Evolutionary conservation across 2,888 invertebrate genomes (phyloP).

Genomic region (Abscondita cerata): DNA sequence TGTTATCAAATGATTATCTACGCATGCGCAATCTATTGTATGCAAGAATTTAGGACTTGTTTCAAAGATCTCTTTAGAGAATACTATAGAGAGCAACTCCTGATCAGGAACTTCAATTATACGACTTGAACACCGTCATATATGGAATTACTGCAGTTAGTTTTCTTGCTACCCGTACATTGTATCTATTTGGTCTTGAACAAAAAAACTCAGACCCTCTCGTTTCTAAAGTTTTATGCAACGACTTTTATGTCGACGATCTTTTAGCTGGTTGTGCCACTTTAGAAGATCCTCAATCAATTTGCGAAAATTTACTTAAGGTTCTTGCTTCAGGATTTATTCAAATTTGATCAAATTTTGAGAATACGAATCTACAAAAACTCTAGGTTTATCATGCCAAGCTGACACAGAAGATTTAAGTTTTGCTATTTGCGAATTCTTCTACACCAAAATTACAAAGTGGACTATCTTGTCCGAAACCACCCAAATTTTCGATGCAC

Average conservation of each 20-base stretch:
- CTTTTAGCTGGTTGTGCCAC: constrained; percentile 37
- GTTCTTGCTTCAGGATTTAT: constrained; percentile 17
- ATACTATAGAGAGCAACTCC: constrained; percentile 48
- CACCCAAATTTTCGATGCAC: constrained; percentile 12
- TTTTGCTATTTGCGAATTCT: background rate
- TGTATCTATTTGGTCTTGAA: constrained; percentile 44
- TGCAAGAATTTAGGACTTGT: too few species aligned
- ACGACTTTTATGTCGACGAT: constrained; percentile 49
- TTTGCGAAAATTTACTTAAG: constrained; percentile 27
- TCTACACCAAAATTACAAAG: constrained; percentile 6
- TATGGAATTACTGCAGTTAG: constrained; percentile 48
- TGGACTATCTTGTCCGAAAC: constrained; percentile 9
- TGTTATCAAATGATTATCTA: too few species aligned
- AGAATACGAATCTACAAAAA: constrained; percentile 7
- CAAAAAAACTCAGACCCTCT: constrained; percentile 21
- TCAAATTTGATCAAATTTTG: background rate
- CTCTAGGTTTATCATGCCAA: constrained; percentile 16
- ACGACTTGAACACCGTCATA: constrained; percentile 37
- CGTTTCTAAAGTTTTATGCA: constrained; percentile 27
- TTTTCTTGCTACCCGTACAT: constrained; percentile 40
- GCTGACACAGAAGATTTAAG: background rate
- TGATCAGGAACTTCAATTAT: background rate
- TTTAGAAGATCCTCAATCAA: constrained; percentile 28
- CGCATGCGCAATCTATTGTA: too few species aligned
- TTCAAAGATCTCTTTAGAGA: constrained; percentile 40